Conservation (phyloP, 2,888 invertebrate species). For the Mythimna loreyi region DNA sequence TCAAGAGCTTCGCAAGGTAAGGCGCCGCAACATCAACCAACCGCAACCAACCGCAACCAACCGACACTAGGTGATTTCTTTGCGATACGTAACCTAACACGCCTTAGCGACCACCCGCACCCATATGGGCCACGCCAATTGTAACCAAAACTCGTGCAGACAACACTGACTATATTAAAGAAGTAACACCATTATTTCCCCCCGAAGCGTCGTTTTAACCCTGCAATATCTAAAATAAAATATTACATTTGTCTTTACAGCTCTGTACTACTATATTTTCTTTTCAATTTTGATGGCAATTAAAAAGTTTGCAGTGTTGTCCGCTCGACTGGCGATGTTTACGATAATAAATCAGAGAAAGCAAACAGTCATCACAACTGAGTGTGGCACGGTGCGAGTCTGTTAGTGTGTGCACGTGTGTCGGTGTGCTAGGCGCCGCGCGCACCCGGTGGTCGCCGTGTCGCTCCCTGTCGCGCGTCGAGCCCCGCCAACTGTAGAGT, state of each 20-base stretch:
- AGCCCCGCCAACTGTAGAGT: conserved; percentile 69
- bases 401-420: conserved; percentile 77
- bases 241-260: conserved; percentile 42
- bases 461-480: conserved; percentile 47
- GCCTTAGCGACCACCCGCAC: conserved; percentile 87
- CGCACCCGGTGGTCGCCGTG: conserved; percentile 12
- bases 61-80: conserved; percentile 91
- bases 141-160: conserved; percentile 69
- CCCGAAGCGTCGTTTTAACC: conserved; percentile 42
- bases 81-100: conserved; percentile 87
- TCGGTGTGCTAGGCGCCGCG: conserved; percentile 52
- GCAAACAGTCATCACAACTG: conserved; percentile 89
- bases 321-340: conserved; percentile 73
- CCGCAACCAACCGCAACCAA: conserved; percentile 86
- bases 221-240: conserved; percentile 54
- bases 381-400: conserved; percentile 85
- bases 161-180: conserved; percentile 69
- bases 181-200: conserved; percentile 1
- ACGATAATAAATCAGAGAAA: conserved; percentile 84
- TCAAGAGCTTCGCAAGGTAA: conserved; percentile 99
- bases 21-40: conserved; percentile 85
- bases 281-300: conserved; percentile 20
- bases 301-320: conserved; percentile 76
- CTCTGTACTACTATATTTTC: conserved; percentile 16
- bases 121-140: conserved; percentile 79